A percentile compares a stretch with the other conserved stretches of the same genome.
Conservation (phyloP, 2,113 vertebrate species). For the Macquaria australasica region DNA sequence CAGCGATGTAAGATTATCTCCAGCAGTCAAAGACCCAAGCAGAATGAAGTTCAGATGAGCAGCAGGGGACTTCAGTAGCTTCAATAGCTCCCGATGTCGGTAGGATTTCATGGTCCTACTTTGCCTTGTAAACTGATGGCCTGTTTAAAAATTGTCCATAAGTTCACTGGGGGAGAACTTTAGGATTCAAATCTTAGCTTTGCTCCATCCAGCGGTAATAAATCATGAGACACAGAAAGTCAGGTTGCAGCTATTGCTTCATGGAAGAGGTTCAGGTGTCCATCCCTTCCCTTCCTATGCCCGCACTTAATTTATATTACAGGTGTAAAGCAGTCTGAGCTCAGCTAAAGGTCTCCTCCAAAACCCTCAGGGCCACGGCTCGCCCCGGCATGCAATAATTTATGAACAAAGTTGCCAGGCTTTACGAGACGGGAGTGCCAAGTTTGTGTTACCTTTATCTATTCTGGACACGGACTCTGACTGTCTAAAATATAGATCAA, state of each 20-base stretch:
- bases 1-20: constrained; percentile 41
- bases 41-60: constrained; percentile 28
- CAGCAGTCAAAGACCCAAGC: background rate
- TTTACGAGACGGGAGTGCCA: constrained; percentile 75
- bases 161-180: constrained; percentile 41
- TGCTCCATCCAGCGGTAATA: constrained; percentile 42
- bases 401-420: constrained; percentile 73
- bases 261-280: constrained; percentile 69
- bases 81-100: too few relatives aligned
- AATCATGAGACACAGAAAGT: constrained; percentile 57
- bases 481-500: constrained; percentile 77
- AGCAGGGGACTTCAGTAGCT: background rate
- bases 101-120: constrained; percentile 1
- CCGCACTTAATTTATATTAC: constrained; percentile 79
- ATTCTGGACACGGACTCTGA: constrained; percentile 70
- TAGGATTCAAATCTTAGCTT: constrained; percentile 38
- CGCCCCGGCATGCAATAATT: constrained; percentile 72
- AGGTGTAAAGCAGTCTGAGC: constrained; percentile 76
- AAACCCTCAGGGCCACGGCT: constrained; percentile 70
- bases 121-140: constrained; percentile 24
- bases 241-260: constrained; percentile 48
- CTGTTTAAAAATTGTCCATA: constrained; percentile 34
- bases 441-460: constrained; percentile 74
- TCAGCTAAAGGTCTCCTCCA: constrained; percentile 75
- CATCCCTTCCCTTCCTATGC: constrained; percentile 50